Percentiles rank a stretch among this genome's conserved stretches.
phyloP scores from a whole-genome alignment of 2,888 invertebrate species.

The Limnephilus lunatus region DNA sequence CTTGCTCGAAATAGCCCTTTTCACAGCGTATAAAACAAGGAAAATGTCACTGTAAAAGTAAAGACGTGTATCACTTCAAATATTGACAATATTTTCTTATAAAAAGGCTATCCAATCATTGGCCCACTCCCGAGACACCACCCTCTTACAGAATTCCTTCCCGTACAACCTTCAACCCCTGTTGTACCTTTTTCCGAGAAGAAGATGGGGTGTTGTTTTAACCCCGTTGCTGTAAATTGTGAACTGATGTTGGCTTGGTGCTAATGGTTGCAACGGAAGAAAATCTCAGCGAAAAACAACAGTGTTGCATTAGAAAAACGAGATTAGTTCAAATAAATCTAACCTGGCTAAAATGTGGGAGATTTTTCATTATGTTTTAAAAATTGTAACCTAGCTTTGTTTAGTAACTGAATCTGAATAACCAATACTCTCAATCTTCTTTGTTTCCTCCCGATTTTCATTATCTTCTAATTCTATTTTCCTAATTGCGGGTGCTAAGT shows the following conservation, averaged over 20 bases:
- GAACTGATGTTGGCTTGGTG: neutral
- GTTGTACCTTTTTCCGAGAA: neutral
- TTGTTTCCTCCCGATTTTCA: too few relatives aligned
- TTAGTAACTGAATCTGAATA: too few relatives aligned
- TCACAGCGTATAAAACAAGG: neutral
- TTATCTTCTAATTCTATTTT: too few relatives aligned
- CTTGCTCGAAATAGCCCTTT: neutral
- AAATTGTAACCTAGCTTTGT: too few relatives aligned
- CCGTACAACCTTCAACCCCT: neutral
- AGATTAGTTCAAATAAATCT: neutral
- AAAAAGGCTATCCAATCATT: conserved; percentile 13
- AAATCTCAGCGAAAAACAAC: neutral
- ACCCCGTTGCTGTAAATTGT: conserved; percentile 11
- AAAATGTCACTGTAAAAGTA: neutral
- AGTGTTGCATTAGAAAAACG: neutral
- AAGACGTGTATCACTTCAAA: neutral
- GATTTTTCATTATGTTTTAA: too few relatives aligned
- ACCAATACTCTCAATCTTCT: too few relatives aligned
- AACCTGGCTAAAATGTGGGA: neutral
- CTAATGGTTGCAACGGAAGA: neutral
- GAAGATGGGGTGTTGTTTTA: neutral
- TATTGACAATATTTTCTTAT: neutral
- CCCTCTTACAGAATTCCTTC: neutral
- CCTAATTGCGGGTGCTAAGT: too few relatives aligned
- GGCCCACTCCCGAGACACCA: neutral